A percentile compares a stretch with the other conserved stretches of the same genome.
Evolutionary conservation across 2,888 invertebrate genomes (phyloP).

Genomic region (Myathropa florea): DNA sequence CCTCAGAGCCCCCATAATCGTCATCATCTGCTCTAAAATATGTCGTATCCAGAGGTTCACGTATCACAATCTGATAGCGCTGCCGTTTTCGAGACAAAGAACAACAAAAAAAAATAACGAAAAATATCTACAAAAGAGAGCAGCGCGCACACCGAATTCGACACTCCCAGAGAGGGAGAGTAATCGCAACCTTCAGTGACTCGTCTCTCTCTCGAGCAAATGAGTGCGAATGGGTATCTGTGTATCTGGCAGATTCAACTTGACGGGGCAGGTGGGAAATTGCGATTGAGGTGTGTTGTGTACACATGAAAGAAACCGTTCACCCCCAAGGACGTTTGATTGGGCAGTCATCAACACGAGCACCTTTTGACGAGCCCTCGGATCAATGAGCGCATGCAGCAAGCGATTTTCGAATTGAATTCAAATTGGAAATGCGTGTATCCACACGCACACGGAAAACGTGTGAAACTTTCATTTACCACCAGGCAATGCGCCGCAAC

Average conservation of each 20-base stretch:
- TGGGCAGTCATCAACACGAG: neutral
- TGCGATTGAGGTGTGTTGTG: constrained; percentile 10
- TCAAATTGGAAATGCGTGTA: neutral
- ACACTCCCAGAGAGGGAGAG: neutral
- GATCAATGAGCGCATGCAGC: neutral
- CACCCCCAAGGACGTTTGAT: constrained; percentile 51
- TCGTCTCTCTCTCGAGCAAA: constrained; percentile 16
- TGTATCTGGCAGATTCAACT: constrained; percentile 27
- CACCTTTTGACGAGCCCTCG: neutral
- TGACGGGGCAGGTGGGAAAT: neutral
- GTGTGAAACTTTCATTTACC: neutral
- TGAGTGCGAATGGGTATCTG: constrained; percentile 1
- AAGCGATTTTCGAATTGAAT: neutral
- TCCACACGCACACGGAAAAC: neutral
- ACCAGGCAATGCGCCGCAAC: neutral
- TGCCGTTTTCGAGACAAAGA: constrained; percentile 44
- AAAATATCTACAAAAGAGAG: neutral
- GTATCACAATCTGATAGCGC: constrained; percentile 34
- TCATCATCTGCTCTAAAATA: constrained; percentile 43
- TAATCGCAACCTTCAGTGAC: constrained; percentile 37
- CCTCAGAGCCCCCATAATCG: neutral
- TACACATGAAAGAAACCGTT: constrained; percentile 16
- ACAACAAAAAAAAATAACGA: no score
- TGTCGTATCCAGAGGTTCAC: constrained; percentile 31
- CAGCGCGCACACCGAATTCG: neutral